Evolutionary conservation across 2,888 invertebrate genomes (phyloP).

Genomic region (Xylota segnis): DNA sequence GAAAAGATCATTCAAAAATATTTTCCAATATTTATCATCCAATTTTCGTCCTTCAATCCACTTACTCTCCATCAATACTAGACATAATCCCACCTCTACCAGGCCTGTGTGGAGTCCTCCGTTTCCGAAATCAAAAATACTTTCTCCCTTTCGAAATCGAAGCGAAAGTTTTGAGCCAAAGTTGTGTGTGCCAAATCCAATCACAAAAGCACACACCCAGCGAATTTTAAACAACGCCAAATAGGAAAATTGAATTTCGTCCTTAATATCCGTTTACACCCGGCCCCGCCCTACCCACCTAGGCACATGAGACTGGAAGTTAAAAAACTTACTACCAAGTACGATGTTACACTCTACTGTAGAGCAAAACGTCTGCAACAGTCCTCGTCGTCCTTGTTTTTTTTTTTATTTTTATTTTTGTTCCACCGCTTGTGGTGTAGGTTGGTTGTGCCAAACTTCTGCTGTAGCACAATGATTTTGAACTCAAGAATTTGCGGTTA

Average conservation of each 20-base stretch:
- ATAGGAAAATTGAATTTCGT: constrained; percentile 60
- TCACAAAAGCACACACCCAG: constrained; percentile 61
- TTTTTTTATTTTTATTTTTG: background rate
- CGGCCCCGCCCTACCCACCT: background rate
- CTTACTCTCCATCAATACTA: background rate
- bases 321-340: constrained; percentile 25
- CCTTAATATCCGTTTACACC: constrained; percentile 35
- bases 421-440: background rate
- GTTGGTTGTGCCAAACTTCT: constrained; percentile 18
- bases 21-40: background rate
- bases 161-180: constrained; percentile 39
- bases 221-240: constrained; percentile 63
- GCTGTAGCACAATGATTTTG: constrained; percentile 27
- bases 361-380: constrained; percentile 22
- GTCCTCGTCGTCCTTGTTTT: constrained; percentile 8
- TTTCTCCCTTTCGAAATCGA: constrained; percentile 1
- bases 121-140: background rate
- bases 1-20: background rate
- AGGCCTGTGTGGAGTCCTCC: background rate
- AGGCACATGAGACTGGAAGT: constrained; percentile 6
- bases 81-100: background rate
- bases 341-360: background rate
- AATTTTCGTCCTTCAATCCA: background rate
- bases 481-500: constrained; percentile 44
- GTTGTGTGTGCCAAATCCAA: constrained; percentile 52